A percentile compares a stretch with the other conserved stretches of the same genome.
These are phyloP conservation scores for Fopius arisanus DNA, from an alignment of 1,140 invertebrate species.

Conservation along the genomic window DNA sequence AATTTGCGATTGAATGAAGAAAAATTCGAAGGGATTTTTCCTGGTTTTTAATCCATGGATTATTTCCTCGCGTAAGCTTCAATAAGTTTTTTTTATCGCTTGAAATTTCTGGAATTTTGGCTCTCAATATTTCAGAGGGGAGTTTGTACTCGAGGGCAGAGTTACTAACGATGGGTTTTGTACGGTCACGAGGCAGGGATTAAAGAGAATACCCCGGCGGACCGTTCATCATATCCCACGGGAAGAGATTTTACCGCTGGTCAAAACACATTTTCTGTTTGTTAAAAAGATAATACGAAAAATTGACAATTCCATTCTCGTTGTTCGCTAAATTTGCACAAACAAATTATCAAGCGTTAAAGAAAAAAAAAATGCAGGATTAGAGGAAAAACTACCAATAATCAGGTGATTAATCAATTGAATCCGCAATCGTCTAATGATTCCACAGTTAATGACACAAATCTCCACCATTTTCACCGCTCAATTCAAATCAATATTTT, in stretches of 20 bases:
- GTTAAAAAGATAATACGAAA: neutral
- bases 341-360: neutral
- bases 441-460: neutral
- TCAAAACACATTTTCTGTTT: neutral
- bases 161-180: neutral
- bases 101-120: neutral
- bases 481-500: neutral
- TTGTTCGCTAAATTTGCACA: neutral
- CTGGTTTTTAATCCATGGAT: neutral
- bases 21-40: neutral
- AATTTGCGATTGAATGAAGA: neutral
- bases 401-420: neutral
- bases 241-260: neutral
- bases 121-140: neutral
- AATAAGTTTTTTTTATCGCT: neutral
- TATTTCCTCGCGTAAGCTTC: neutral
- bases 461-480: neutral
- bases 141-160: neutral
- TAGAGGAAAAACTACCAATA: neutral
- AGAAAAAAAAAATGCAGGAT: neutral
- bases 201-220: neutral
- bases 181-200: neutral
- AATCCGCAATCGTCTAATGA: neutral
- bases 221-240: neutral
- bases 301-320: neutral